Conservation (phyloP, 2,888 invertebrate species). For the Drosophila quinaria region DNA sequence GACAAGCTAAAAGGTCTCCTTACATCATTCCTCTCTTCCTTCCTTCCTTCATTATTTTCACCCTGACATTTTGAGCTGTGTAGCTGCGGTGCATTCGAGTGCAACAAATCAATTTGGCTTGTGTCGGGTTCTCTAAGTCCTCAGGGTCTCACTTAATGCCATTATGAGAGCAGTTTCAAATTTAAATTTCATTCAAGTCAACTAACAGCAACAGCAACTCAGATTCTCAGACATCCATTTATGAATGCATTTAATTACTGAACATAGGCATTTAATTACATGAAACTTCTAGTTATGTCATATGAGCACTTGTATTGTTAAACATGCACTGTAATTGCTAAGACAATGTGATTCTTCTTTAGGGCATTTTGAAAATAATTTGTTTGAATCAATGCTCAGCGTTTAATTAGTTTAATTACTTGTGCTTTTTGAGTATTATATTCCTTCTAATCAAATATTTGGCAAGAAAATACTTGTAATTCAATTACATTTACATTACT, state of each 20-base stretch:
- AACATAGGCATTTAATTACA: slow-evolving; percentile 23
- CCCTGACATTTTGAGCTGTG: slow-evolving; percentile 31
- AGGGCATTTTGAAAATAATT: neutral
- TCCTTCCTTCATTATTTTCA: neutral
- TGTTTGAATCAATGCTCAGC: slow-evolving; percentile 6
- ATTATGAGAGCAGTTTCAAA: slow-evolving; percentile 23
- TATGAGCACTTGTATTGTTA: neutral
- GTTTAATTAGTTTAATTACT: slow-evolving; percentile 34
- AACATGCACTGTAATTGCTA: slow-evolving; percentile 22
- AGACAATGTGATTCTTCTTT: neutral
- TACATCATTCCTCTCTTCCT: neutral
- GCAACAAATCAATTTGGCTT: slow-evolving; percentile 55
- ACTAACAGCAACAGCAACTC: neutral
- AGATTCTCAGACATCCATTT: neutral
- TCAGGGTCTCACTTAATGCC: slow-evolving; percentile 21
- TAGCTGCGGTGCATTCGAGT: slow-evolving; percentile 41
- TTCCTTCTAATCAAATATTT: neutral
- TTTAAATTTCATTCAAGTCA: slow-evolving; percentile 8
- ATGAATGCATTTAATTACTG: slow-evolving; percentile 25
- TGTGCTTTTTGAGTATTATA: neutral
- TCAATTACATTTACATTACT: neutral
- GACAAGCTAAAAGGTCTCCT: slow-evolving; percentile 2
- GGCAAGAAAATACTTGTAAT: neutral
- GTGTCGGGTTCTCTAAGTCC: slow-evolving; percentile 8
- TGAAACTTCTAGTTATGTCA: slow-evolving; percentile 7